Evolutionary conservation across 2,888 invertebrate species (phyloP).

Genomic region (Hofmannophila pseudospretella): DNA sequence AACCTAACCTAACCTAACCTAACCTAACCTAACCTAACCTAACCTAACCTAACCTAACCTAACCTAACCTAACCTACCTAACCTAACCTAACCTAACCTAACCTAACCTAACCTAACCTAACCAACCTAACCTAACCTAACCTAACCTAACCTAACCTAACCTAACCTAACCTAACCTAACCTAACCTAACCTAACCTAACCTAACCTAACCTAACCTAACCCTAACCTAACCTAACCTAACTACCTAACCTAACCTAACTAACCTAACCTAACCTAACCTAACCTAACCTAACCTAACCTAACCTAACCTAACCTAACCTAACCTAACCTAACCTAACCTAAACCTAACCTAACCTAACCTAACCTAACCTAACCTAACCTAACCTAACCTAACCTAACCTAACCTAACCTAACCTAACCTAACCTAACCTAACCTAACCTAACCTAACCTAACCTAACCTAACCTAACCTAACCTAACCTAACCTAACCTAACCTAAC

Average conservation of each 20-base stretch:
- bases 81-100: slow-evolving; percentile 13
- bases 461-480: slow-evolving; percentile 23
- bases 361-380: slow-evolving; percentile 22
- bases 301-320: slow-evolving; percentile 16
- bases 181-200: slow-evolving; percentile 11
- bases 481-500: slow-evolving; percentile 18
- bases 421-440: slow-evolving; percentile 21
- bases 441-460: slow-evolving; percentile 21
- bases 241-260: slow-evolving; percentile 11
- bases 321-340: slow-evolving; percentile 18
- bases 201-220: slow-evolving; percentile 11
- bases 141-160: slow-evolving; percentile 11
- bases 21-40: slow-evolving; percentile 12
- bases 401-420: slow-evolving; percentile 19
- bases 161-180: slow-evolving; percentile 11
- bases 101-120: slow-evolving; percentile 12
- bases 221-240: slow-evolving; percentile 11
- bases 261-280: slow-evolving; percentile 10
- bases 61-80: slow-evolving; percentile 11
- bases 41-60: slow-evolving; percentile 12
- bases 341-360: slow-evolving; percentile 19
- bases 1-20: slow-evolving; percentile 11
- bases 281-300: slow-evolving; percentile 17
- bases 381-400: slow-evolving; percentile 24
- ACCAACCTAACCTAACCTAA: slow-evolving; percentile 16